Evolutionary conservation across 2,888 invertebrate species (phyloP).

Genomic region (Ornithoptera alexandrae): DNA sequence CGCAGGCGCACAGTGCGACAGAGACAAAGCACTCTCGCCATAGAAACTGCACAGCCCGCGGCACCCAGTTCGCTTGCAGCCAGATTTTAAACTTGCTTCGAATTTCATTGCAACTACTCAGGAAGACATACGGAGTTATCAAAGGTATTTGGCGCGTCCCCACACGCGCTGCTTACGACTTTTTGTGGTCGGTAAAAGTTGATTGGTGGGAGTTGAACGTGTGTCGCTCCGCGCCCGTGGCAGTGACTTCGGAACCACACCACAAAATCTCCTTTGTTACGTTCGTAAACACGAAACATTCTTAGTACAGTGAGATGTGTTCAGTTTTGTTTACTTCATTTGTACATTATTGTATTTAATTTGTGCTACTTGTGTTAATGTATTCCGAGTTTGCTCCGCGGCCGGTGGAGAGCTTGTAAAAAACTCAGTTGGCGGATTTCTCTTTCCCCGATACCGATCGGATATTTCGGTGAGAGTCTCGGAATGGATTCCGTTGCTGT

Average conservation of each 20-base stretch:
- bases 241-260: conserved; percentile 45
- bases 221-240: conserved; percentile 40
- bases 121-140: not conserved
- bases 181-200: conserved; percentile 40
- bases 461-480: conserved; percentile 43
- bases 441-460: conserved; percentile 40
- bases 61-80: conserved; percentile 32
- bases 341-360: conserved; percentile 19
- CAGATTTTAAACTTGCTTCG: conserved; percentile 38
- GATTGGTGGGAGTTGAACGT: conserved; percentile 38
- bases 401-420: conserved; percentile 36
- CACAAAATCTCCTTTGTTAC: conserved; percentile 29
- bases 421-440: conserved; percentile 43
- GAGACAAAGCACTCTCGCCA: conserved; percentile 44
- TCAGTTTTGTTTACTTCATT: conserved; percentile 16
- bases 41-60: conserved; percentile 33
- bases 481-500: conserved; percentile 39
- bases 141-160: conserved; percentile 14
- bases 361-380: conserved; percentile 35
- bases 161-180: conserved; percentile 36
- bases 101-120: conserved; percentile 43
- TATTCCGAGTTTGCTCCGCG: conserved; percentile 39
- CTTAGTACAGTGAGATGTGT: conserved; percentile 23
- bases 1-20: conserved; percentile 44
- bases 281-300: conserved; percentile 2